Evolutionary conservation across 2,888 invertebrate species (phyloP).

Genomic region (Drosophila tripunctata): DNA sequence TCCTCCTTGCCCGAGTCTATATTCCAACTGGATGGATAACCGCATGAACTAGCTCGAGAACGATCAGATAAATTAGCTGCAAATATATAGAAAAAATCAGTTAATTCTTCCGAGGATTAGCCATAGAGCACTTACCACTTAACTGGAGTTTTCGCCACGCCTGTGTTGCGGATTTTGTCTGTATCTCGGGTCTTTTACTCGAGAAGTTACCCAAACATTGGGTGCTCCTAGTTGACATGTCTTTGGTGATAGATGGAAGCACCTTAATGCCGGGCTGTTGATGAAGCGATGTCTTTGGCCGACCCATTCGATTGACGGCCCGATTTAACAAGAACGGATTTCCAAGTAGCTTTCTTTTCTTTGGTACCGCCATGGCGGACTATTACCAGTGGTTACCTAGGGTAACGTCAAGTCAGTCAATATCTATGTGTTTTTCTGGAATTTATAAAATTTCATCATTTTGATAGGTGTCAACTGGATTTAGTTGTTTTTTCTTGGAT

Average conservation of each 20-base stretch:
- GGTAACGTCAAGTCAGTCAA: constrained; percentile 19
- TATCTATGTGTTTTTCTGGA: constrained; percentile 4
- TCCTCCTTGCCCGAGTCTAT: neutral
- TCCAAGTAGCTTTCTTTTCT: constrained; percentile 24
- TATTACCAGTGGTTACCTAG: neutral
- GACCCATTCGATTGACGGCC: constrained; percentile 17
- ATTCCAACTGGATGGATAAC: constrained; percentile 62
- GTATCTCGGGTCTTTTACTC: neutral
- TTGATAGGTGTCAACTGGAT: neutral
- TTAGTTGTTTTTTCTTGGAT: neutral
- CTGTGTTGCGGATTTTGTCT: neutral
- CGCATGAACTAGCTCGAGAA: constrained; percentile 45
- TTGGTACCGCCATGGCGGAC: constrained; percentile 29
- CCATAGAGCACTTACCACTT: constrained; percentile 19
- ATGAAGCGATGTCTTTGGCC: neutral
- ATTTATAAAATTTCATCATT: constrained; percentile 1
- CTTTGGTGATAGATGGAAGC: constrained; percentile 6
- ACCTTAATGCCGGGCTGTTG: constrained; percentile 3
- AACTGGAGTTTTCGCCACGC: constrained; percentile 4
- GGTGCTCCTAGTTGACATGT: neutral
- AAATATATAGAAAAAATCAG: neutral
- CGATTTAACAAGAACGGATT: constrained; percentile 41
- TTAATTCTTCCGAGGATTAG: neutral
- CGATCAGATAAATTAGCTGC: constrained; percentile 23
- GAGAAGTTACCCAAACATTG: neutral